Base-by-base conservation (phyloP, 2,888 invertebrate species). In the Eupithecia subumbrata region DNA sequence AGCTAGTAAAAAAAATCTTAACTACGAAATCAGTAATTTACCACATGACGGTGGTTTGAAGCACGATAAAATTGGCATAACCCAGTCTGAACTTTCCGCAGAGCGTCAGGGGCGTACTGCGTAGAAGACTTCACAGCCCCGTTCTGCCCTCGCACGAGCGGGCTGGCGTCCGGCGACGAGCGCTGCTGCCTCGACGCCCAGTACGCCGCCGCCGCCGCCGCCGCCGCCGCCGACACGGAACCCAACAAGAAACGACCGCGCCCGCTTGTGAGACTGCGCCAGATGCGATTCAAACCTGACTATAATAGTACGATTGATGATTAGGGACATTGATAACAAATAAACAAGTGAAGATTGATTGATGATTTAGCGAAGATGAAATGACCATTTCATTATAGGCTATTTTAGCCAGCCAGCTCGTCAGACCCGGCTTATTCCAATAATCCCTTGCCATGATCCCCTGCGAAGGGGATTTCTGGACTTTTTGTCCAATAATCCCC, bases 101-200 rank as follows among this genome's bases (percentile, higher is more conserved):
- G 96, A 2, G 96, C 96, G 7, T 93, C 95, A 30, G 97, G 97
- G 2, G 97, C 97, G 0, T 97, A 96, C 86, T 97, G 97, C 84
- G 87, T 96, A 12, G 96, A 96, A 76, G 96, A 96, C 80, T 93
- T 93, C 79, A 90, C 95, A 68, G 95, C 97, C 1, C 97, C 97
- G 0, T 97, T 96, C 91, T 97, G 97, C 85, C 97, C 97, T 0
- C 91, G 91, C 89, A 81, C 92, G 88, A 81, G 96, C 0, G 97
- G 96, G 80, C 96, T 97, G 82, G 95, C 96, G 0, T 95, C 92
- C 40, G 92, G 97, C 22, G 97, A 97, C 89, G 89, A 94, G 37
- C 95, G 97, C 78, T 97, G 97, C 85, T 97, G 97, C 81, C 91
- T 96, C 9, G 94, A 94, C 82, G 88, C 87, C 69, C 91, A 90